Conservation (phyloP, 2,113 vertebrate genomes). For the Addax nasomaculatus region DNA sequence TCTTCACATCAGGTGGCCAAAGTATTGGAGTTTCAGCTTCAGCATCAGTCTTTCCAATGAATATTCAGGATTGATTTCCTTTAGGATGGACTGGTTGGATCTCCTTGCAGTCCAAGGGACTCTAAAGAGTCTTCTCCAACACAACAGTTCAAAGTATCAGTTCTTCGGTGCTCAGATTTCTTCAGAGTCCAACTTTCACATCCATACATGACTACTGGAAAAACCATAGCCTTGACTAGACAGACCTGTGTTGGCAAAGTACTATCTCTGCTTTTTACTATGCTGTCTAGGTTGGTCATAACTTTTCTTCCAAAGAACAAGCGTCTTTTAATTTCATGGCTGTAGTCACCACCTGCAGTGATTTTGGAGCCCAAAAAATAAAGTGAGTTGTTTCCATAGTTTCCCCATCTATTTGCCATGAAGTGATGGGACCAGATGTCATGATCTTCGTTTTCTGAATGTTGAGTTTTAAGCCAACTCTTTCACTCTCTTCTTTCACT, state of each 20-base stretch:
- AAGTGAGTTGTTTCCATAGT: background rate
- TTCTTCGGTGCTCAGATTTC: accelerated
- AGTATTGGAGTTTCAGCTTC: background rate
- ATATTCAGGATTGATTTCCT: background rate
- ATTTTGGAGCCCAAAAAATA: background rate
- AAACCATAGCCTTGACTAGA: background rate
- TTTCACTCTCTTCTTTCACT: background rate
- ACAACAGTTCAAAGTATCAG: background rate
- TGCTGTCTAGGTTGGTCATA: background rate
- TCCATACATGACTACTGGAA: background rate
- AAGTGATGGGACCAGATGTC: background rate
- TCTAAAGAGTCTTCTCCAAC: background rate
- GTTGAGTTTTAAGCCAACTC: background rate
- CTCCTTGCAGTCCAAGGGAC: background rate
- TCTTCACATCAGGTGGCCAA: accelerated
- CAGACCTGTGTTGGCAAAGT: background rate
- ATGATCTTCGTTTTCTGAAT: background rate
- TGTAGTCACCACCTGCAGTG: background rate
- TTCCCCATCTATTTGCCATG: background rate
- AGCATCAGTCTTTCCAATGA: background rate
- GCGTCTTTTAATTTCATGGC: background rate
- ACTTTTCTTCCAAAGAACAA: background rate
- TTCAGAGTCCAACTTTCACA: background rate
- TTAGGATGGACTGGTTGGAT: background rate
- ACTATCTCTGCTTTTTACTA: background rate